These are phyloP conservation scores for Hipposideros armiger DNA, from an alignment of 2,113 vertebrate genomes.

Conservation along the genomic window DNA sequence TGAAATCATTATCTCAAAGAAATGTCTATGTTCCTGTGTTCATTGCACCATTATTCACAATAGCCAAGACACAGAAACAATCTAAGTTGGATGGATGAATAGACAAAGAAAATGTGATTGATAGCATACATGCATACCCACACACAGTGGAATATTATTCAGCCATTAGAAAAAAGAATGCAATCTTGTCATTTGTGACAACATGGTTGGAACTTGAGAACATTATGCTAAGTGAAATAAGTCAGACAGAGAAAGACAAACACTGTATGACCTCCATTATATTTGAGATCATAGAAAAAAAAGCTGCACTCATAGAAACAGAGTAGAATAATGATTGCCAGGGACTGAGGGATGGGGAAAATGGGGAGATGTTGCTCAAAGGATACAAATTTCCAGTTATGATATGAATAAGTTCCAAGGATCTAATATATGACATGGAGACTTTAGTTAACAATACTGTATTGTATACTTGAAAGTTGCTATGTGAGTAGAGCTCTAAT, in stretches of 20 bases:
- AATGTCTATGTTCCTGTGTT: neutral
- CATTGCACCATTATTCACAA: neutral
- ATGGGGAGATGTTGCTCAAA: neutral
- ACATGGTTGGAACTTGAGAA: neutral
- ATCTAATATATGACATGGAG: neutral
- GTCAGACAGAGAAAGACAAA: neutral
- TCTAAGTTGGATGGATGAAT: neutral
- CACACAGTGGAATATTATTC: neutral
- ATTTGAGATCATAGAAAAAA: neutral
- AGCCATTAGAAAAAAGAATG: neutral
- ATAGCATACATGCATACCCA: no score
- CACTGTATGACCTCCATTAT: neutral
- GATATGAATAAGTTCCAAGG: neutral
- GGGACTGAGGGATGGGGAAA: neutral
- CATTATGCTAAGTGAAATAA: neutral
- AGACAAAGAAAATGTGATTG: neutral
- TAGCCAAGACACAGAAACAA: neutral
- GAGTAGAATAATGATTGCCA: neutral
- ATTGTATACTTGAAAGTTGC: neutral
- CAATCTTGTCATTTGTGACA: neutral
- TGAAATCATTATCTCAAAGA: neutral
- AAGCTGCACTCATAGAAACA: neutral
- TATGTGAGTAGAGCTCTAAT: neutral
- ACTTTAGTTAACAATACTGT: neutral
- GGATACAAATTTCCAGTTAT: neutral